Evolutionary conservation across 1,140 invertebrate genomes (phyloP).

Genomic region (Sitobion miscanthi): DNA sequence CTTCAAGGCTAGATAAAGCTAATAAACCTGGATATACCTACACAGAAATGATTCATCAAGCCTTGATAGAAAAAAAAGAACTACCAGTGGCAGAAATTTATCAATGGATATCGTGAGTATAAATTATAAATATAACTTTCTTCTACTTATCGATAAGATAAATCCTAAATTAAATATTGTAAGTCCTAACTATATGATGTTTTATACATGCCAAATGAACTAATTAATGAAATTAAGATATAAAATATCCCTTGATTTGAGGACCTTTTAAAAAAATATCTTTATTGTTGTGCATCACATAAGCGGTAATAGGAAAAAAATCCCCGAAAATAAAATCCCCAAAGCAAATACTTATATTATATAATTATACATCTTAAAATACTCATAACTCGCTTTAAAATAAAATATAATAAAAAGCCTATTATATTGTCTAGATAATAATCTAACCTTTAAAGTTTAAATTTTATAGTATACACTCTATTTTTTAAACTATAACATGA

Average conservation of each 20-base stretch:
- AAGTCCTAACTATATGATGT: background rate
- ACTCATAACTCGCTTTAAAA: no score
- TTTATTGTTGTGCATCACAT: background rate
- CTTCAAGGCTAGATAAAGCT: constrained; percentile 61
- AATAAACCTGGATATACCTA: constrained; percentile 83
- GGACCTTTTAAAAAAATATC: background rate
- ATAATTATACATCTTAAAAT: no score
- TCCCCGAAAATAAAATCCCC: no score
- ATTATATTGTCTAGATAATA: no score
- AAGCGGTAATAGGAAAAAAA: no score
- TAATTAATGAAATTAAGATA: background rate
- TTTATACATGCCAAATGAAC: background rate
- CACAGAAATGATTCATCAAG: constrained; percentile 85
- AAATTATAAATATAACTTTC: background rate
- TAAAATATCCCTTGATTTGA: background rate
- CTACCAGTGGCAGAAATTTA: constrained; percentile 89
- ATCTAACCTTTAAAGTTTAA: no score
- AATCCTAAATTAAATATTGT: background rate
- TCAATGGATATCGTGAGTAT: constrained; percentile 89
- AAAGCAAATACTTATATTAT: no score
- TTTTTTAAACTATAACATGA: no score
- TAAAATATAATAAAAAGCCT: no score
- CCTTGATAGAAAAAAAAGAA: constrained; percentile 80
- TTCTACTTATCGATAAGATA: background rate
- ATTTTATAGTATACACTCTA: no score